Evolutionary conservation across 92 coral and sea anemone species (phyloP), one percentile per base, ranked within the genome.

Genomic region (Bergia sp.): DNA sequence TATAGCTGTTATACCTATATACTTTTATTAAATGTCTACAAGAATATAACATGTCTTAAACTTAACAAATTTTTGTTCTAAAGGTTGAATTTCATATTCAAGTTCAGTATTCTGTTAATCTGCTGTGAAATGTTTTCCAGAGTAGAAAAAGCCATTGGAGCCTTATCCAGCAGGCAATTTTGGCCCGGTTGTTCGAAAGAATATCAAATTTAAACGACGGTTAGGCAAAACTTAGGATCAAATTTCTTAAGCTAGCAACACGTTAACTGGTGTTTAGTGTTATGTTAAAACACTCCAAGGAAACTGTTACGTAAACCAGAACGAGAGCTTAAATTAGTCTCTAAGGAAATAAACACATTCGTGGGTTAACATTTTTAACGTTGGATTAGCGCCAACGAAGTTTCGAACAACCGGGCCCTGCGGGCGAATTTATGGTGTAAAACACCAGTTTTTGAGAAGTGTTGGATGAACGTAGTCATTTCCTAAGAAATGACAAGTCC

Each of bases 161-260:
- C 72, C 85, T 55, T 55, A 38, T 45, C 84, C 84, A 55, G 72
- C 71, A 80, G 73, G 85, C 85, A 37, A 55, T 12, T 80, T 80
- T 38, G 77, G 42, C 43, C 29, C 29, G 29, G 29, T 29, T 29
- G 29, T 29, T 29, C 29, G 29, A 29, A 29, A 29, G 29, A 29
- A 29, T 29, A 29, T 29, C 29, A 29, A 0, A 29, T 29, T 29
- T 29, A 29, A 29, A 29, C 29, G 29, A 29, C 29, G 29, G 29
- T 29, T 29, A 29, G 29, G 29, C 29, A 29, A 29, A 29, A 29
- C 29, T 29, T 29, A 29, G 0, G 29, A 29, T 29, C 29, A 29
- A 29, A 29, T 29, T 29, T 29, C 29, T 29, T 29, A 29, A 29
- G 29, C 29, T 29, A 29, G 29, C 29, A 29, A 29, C 29, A 29